Base-by-base conservation (phyloP, 64 coral and sea anemone species). In the Montipora efflorescens region DNA sequence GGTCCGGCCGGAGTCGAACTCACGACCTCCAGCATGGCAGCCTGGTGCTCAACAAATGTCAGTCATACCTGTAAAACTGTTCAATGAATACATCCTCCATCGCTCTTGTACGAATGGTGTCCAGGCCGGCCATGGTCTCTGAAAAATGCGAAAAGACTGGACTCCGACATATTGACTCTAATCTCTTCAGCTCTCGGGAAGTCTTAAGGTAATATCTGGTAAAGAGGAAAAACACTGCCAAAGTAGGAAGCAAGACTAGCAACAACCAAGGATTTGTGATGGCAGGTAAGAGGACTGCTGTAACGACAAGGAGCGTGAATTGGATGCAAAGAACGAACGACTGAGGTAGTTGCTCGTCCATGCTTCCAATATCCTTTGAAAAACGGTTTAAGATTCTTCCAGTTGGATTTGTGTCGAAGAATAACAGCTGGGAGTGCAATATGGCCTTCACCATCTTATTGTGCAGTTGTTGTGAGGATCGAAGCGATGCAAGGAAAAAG, bases 51-150 rank as follows among this genome's bases (percentile, higher is more conserved):
- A 36, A 36, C 28, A 1, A 36, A 36, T 0, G 28, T 36, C 1
- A 36, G 28, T 36, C 44, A 14, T 72, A 87, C 83, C 83, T 58
- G 44, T 71, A 87, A 67, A 87, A 71, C 8, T 36, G 18, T 62
- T 87, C 83, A 3, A n/a, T 7, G 49, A 67, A 69, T 20, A n/a
- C 48, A 7, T 61, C 55, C 20, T 87, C 57, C 89, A 83, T 92
- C 44, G 18, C 5, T 45, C 79, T 59, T 12, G 90, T 76, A 23
- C 90, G 80, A 61, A 92, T 75, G 47, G 83, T 52, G 69, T 85
- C 90, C 28, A 92, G 43, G 23, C 90, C 90, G 21, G 79, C n/a
- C 43, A 92, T 84, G 2, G 91, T 93, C n/a, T 93, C 91, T n/a
- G 59, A 14, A 59, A 87, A 59, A 47, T 93, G 91, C 15, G 82